phyloP scores from a whole-genome alignment of 2,113 vertebrate genomes.

The Petrocephalus microphthalmus region DNA sequence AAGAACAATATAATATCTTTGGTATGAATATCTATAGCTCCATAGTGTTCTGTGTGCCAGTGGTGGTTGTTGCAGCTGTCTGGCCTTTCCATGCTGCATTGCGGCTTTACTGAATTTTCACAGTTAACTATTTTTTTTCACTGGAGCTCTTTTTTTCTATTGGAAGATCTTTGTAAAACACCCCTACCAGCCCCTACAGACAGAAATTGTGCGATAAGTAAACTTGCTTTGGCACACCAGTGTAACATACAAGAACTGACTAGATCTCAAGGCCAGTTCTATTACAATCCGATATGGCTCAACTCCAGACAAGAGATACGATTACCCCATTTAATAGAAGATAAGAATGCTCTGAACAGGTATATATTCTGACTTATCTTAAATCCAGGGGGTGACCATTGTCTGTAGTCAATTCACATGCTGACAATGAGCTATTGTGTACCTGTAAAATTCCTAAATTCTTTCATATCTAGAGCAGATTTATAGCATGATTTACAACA shows the following conservation, averaged over 20 bases:
- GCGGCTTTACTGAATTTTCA: not conserved
- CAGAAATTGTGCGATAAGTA: slow-evolving; percentile 2
- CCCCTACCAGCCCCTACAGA: not conserved
- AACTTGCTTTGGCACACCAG: not conserved
- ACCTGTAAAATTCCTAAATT: not conserved
- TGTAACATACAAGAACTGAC: slow-evolving; percentile 11
- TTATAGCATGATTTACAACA: not conserved
- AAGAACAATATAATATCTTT: not conserved
- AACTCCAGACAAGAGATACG: not conserved
- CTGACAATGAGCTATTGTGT: not conserved
- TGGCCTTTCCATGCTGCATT: not conserved
- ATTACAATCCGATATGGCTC: not conserved
- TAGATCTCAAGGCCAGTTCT: not conserved
- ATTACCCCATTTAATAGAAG: slow-evolving; percentile 1
- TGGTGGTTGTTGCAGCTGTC: not conserved
- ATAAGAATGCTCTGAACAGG: not conserved
- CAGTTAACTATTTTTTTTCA: not conserved
- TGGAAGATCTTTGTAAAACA: not conserved
- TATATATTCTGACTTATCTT: not conserved
- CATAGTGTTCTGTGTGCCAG: not conserved
- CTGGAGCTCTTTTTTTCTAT: too few relatives aligned
- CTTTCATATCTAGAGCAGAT: not conserved
- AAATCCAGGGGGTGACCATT: not conserved
- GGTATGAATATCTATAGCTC: not conserved
- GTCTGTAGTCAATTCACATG: not conserved